Percentiles rank a stretch among this genome's conserved stretches.
These are phyloP conservation scores for Clarias platycephalus DNA, from an alignment of 2,797 vertebrate species.

Conservation along the genomic window DNA sequence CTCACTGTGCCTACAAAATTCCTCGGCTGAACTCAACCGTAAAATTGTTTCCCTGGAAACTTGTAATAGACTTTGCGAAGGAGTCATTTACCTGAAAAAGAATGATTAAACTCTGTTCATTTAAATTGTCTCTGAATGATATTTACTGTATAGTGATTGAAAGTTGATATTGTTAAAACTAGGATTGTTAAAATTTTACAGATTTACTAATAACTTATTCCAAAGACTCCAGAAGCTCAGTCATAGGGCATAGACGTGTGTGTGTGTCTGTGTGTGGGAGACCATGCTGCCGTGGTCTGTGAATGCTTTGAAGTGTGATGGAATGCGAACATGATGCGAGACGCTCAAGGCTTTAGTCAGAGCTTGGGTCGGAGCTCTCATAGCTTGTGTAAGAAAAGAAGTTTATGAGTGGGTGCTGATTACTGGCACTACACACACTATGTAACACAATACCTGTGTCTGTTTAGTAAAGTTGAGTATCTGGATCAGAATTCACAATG, in stretches of 20 bases:
- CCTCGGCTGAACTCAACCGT: neutral
- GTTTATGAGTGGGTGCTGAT: slow-evolving; percentile 8
- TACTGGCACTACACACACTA: slow-evolving; percentile 33
- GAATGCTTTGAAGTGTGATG: slow-evolving; percentile 32
- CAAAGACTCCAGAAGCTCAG: neutral
- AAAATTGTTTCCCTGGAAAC: neutral
- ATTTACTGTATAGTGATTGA: neutral
- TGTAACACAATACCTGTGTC: neutral
- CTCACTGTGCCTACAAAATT: slow-evolving; percentile 11
- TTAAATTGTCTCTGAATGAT: neutral
- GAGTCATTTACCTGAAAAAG: neutral
- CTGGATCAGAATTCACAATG: neutral
- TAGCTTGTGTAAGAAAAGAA: neutral
- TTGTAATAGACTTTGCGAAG: neutral
- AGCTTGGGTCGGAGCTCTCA: neutral
- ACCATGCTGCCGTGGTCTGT: neutral
- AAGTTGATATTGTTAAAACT: neutral
- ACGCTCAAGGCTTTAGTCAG: slow-evolving; percentile 13
- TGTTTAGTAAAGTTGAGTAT: neutral
- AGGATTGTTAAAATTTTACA: neutral
- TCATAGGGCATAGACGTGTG: neutral
- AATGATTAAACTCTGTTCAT: no score
- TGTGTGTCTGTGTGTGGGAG: neutral
- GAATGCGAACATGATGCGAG: slow-evolving; percentile 26
- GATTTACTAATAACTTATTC: neutral